Evolutionary conservation across 2,797 vertebrate species (phyloP).

Genomic region (Acipenser transmontanus): DNA sequence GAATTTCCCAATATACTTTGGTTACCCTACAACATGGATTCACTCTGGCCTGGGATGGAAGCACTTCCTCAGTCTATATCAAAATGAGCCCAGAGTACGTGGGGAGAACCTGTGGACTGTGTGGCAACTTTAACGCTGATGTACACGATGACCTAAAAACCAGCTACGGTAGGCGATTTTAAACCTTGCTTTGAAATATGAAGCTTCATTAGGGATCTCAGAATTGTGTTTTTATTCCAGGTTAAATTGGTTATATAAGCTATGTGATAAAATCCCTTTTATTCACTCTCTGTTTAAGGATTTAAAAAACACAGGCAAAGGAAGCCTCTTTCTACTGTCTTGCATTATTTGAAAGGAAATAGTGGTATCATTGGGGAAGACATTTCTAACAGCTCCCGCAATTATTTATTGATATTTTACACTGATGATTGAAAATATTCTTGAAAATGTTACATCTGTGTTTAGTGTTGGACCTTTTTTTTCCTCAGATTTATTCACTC

Average conservation of each 20-base stretch:
- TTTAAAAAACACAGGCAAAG: too few species aligned
- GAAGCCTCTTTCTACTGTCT: too few species aligned
- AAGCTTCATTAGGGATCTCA: not conserved
- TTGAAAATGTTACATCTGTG: too few species aligned
- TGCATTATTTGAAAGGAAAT: too few species aligned
- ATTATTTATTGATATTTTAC: too few species aligned
- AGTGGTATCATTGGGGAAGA: too few species aligned
- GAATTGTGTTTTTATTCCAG: not conserved
- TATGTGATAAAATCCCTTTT: too few species aligned
- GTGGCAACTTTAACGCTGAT: slow-evolving; percentile 90
- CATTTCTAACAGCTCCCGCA: too few species aligned
- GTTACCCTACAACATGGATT: slow-evolving; percentile 75
- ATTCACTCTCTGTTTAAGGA: too few species aligned
- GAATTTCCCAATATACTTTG: slow-evolving; percentile 80
- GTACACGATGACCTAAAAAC: slow-evolving; percentile 86
- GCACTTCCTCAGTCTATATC: slow-evolving; percentile 75
- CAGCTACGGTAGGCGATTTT: slow-evolving; percentile 71
- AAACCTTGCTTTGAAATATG: not conserved
- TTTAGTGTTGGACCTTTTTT: not conserved
- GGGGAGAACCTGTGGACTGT: slow-evolving; percentile 79
- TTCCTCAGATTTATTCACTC: slow-evolving; percentile 71
- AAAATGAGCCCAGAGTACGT: slow-evolving; percentile 88
- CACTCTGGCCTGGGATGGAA: slow-evolving; percentile 86
- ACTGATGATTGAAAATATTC: too few species aligned
- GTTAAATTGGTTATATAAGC: not conserved